These are phyloP conservation scores for Anadara kagoshimensis DNA, from an alignment of 1,140 invertebrate species.

Conservation along the genomic window DNA sequence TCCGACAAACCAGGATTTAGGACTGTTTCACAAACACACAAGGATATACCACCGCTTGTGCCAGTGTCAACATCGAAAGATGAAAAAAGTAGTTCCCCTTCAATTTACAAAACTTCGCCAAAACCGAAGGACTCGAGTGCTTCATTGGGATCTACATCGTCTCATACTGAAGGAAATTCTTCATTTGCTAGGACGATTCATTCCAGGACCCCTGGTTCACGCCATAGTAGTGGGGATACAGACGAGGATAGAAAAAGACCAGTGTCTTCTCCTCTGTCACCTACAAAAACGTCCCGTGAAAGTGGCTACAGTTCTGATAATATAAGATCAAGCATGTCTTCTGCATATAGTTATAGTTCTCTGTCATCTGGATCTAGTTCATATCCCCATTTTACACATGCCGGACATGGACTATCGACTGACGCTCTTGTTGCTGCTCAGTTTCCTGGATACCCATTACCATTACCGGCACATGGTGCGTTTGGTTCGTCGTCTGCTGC, in stretches of 20 bases:
- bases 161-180: slow-evolving; percentile 31
- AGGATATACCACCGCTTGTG: slow-evolving; percentile 67
- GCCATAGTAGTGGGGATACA: slow-evolving; percentile 23
- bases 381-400: slow-evolving; percentile 50
- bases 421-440: slow-evolving; percentile 57
- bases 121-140: slow-evolving; percentile 38
- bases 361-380: slow-evolving; percentile 21
- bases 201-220: slow-evolving; percentile 27
- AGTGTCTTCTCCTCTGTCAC: slow-evolving; percentile 29
- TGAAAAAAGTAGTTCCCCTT: slow-evolving; percentile 41
- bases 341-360: slow-evolving; percentile 10
- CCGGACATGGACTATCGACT: slow-evolving; percentile 51
- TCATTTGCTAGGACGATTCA: slow-evolving; percentile 23
- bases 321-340: slow-evolving; percentile 19
- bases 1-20: slow-evolving; percentile 63
- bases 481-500: slow-evolving; percentile 77
- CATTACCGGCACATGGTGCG: slow-evolving; percentile 24
- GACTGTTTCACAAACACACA: slow-evolving; percentile 51
- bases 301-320: slow-evolving; percentile 20
- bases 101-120: slow-evolving; percentile 34
- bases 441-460: slow-evolving; percentile 41
- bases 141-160: slow-evolving; percentile 23
- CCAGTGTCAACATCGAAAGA: slow-evolving; percentile 53
- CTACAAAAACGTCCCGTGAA: slow-evolving; percentile 17
- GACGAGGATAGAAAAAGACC: slow-evolving; percentile 32